Percentiles rank a stretch among this genome's conserved stretches.
phyloP scores from a whole-genome alignment of 2,113 vertebrate species.

The Delphinus delphis region DNA sequence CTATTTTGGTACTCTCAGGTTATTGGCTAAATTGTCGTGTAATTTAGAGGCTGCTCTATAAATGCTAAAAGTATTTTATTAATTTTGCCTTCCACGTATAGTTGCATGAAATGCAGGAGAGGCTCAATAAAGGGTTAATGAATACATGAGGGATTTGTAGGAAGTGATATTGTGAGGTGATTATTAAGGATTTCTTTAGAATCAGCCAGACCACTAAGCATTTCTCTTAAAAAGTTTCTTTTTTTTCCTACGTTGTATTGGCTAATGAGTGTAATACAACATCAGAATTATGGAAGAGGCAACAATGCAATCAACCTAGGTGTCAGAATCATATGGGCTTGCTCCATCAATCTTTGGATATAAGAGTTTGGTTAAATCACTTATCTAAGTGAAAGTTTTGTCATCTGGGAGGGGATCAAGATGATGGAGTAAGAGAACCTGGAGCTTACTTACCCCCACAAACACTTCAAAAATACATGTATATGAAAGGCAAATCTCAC shows the following conservation, averaged over 20 bases:
- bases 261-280: background rate
- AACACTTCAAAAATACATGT: background rate
- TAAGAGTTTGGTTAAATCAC: background rate
- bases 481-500: no score
- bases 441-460: background rate
- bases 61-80: background rate
- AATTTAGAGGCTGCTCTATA: background rate
- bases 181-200: background rate
- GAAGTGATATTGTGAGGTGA: background rate
- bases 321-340: background rate
- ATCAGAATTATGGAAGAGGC: background rate
- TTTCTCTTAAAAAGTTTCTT: background rate
- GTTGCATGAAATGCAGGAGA: background rate
- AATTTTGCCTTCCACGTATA: background rate
- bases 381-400: background rate
- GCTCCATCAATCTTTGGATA: background rate
- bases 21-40: background rate
- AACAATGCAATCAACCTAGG: background rate
- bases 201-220: background rate
- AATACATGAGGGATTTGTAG: background rate
- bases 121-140: background rate
- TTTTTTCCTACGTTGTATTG: background rate
- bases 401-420: background rate
- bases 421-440: background rate
- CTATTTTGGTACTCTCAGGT: background rate